Evolutionary conservation across 2,888 invertebrate genomes (phyloP), one percentile per base, ranked within the genome.

Genomic region (Epirrita christyi): DNA sequence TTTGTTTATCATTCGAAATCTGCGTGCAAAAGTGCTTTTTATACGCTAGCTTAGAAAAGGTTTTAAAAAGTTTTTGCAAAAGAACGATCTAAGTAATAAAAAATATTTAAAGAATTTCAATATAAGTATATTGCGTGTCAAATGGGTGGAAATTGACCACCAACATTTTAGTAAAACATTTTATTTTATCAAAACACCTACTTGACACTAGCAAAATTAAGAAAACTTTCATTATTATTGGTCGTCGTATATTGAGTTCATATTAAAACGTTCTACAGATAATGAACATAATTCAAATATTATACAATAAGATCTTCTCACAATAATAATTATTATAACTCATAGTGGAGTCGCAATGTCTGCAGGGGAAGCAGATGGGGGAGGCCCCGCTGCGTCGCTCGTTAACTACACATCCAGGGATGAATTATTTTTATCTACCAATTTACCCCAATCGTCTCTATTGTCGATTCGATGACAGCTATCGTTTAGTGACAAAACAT

Each of bases 361-460:
- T 88, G 77, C 61, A 75, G 78, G 86, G 86, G 85, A 75, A 75
- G 76, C 77, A 81, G 81, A 77, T 79, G 81, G 82, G 78, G 72
- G 79, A 75, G 71, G 70, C 85, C 91, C 90, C 82, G 85, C 83
- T 73, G 86, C 55, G 79, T 34, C 68, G 78, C 79, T 87, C 86
- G 88, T 88, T 90, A 89, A 85, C 86, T 83, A 78, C 78, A 78
- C 75, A 80, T 79, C 83, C 73, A 80, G 72, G 81, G 82, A 88
- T 88, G 84, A 83, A 88, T 91, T 87, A 88, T 88, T 90, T 85
- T 88, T 86, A 88, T 89, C 85, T 83, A 81, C 83, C 89, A 87
- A 87, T 89, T 89, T 89, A 88, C 86, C 86, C 88, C 88, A 89
- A 85, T 88, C 83, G 80, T 74, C 75, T 78, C 79, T 78, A 84